These are phyloP conservation scores for Aspidoscelis tigris DNA, from an alignment of 2,113 vertebrate species.

Conservation along the genomic window DNA sequence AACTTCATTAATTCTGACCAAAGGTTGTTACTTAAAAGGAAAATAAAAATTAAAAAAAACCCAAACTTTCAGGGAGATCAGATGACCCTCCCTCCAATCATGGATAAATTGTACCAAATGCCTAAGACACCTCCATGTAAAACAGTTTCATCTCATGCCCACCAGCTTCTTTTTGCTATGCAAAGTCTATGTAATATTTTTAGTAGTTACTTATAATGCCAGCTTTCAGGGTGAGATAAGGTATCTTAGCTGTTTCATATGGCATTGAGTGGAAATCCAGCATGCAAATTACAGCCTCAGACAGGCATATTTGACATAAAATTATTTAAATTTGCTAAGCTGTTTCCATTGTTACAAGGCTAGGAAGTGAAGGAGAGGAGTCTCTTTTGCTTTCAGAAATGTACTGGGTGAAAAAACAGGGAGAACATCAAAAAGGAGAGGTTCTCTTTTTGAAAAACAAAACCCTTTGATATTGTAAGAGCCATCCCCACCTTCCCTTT, in stretches of 20 bases:
- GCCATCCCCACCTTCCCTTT: neutral
- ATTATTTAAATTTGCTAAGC: slow-evolving; percentile 60
- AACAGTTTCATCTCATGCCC: slow-evolving; percentile 8
- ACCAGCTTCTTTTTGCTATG: slow-evolving; percentile 36
- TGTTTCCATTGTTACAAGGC: slow-evolving; percentile 41
- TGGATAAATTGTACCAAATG: neutral
- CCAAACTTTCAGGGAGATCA: slow-evolving; percentile 3
- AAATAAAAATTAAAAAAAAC: neutral
- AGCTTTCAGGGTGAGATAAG: slow-evolving; percentile 62
- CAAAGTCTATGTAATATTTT: slow-evolving; percentile 62
- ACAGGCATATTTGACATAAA: slow-evolving; percentile 61
- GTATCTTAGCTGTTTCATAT: slow-evolving; percentile 61
- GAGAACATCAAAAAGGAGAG: neutral
- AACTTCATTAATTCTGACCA: neutral
- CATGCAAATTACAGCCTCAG: slow-evolving; percentile 62
- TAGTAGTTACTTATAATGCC: slow-evolving; percentile 54
- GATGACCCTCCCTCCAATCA: neutral
- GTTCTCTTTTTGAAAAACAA: slow-evolving; percentile 12
- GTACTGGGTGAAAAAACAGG: neutral
- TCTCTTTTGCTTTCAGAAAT: slow-evolving; percentile 27
- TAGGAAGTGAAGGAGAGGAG: slow-evolving; percentile 4
- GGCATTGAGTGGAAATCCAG: slow-evolving; percentile 64
- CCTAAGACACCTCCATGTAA: slow-evolving; percentile 25
- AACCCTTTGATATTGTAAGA: slow-evolving; percentile 17
- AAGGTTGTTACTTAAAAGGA: no score